A percentile compares a stretch with the other conserved stretches of the same genome.
phyloP scores from a whole-genome alignment of 53 echinoderm and acorn worm species.

The Patiria pectinifera region DNA sequence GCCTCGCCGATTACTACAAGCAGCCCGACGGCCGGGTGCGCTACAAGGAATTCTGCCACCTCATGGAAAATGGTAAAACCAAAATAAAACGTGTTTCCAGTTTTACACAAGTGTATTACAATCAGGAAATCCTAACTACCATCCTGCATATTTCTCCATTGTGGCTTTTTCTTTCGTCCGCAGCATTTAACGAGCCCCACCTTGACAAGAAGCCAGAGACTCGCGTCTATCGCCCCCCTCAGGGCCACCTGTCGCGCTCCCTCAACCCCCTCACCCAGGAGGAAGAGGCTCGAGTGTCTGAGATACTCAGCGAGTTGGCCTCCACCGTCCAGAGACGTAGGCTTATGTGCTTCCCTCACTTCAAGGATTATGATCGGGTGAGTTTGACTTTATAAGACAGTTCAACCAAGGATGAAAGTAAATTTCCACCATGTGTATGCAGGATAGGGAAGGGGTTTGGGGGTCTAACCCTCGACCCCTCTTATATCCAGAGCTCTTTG shows the following conservation, averaged over 20 bases:
- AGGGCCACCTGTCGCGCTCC: constrained; percentile 81
- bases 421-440: not conserved
- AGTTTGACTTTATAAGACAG: constrained; percentile 1
- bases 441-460: too few species aligned
- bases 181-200: constrained; percentile 97
- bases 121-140: too few species aligned
- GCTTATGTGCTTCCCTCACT: constrained; percentile 92
- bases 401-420: not conserved
- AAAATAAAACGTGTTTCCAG: not conserved
- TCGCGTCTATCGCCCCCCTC: constrained; percentile 88
- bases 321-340: constrained; percentile 83
- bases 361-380: constrained; percentile 98
- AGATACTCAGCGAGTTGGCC: constrained; percentile 70
- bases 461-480: too few species aligned
- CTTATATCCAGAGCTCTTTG: too few species aligned
- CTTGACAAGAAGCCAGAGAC: constrained; percentile 96
- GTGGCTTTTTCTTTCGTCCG: not conserved
- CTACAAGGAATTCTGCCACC: constrained; percentile 94
- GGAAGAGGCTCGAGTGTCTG: constrained; percentile 72
- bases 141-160: not conserved
- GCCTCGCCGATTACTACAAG: constrained; percentile 85
- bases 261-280: constrained; percentile 68
- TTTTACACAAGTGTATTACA: too few species aligned
- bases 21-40: constrained; percentile 83
- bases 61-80: constrained; percentile 96